Evolutionary conservation across 1,140 invertebrate species (phyloP).

Genomic region (Yoshiicerus persimilis): DNA sequence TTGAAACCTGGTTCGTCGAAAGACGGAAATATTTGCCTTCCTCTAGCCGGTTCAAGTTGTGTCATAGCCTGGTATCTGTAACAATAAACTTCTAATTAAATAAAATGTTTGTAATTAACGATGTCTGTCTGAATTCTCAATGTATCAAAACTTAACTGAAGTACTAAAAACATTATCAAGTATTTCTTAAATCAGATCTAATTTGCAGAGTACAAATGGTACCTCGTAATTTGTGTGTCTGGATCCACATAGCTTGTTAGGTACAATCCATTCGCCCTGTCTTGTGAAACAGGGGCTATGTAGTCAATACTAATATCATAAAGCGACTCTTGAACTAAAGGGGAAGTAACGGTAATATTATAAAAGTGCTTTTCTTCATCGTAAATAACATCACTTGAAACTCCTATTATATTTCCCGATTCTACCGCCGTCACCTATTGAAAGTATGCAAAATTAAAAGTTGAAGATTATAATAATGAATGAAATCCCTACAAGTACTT

Average conservation of each 20-base stretch:
- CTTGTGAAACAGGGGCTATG: neutral
- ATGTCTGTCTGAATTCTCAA: too few relatives aligned
- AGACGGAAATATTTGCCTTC: slow-evolving; percentile 24
- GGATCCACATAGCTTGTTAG: neutral
- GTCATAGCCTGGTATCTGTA: neutral
- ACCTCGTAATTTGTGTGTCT: neutral
- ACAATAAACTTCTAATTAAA: neutral
- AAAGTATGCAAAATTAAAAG: neutral
- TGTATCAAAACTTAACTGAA: too few relatives aligned
- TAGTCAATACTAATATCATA: slow-evolving; percentile 24
- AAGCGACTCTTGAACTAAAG: neutral
- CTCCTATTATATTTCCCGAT: neutral
- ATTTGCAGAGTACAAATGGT: neutral
- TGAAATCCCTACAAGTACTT: too few relatives aligned
- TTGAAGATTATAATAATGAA: too few relatives aligned
- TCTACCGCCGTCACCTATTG: neutral
- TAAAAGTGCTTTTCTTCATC: slow-evolving; percentile 11
- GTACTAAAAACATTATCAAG: too few relatives aligned
- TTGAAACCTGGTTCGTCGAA: slow-evolving; percentile 37
- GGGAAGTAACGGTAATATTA: neutral
- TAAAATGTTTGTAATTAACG: neutral
- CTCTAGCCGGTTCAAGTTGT: slow-evolving; percentile 12
- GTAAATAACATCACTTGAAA: neutral
- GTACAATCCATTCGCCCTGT: slow-evolving; percentile 10
- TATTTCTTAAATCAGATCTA: neutral